Conservation (phyloP, 1,140 invertebrate genomes). For the Drosophila nebulosa region DNA sequence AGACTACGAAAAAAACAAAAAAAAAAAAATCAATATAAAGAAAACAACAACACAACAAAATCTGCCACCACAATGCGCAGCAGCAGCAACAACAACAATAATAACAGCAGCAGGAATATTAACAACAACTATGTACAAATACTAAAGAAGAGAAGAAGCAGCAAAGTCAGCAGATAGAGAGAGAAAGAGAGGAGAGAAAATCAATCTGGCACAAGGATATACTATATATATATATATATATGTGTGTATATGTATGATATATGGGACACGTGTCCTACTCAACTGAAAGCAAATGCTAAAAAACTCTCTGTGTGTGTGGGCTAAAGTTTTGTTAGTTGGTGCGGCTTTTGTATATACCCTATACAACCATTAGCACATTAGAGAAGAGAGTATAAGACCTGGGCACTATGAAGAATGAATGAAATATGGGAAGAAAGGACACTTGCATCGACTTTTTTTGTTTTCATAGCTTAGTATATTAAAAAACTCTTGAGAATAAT, state of each 20-base stretch:
- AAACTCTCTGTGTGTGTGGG: background rate
- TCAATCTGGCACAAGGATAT: conserved; percentile 74
- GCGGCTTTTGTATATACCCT: background rate
- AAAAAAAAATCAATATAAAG: conserved; percentile 27
- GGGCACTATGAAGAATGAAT: background rate
- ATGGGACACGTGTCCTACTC: background rate
- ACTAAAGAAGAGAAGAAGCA: background rate
- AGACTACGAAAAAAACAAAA: conserved; percentile 50
- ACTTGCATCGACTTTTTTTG: no score
- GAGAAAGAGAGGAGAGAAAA: conserved; percentile 29
- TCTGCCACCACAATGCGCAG: conserved; percentile 41
- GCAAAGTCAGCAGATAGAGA: conserved; percentile 8
- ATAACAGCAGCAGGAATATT: background rate
- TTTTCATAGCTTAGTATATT: no score
- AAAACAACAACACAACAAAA: conserved; percentile 25
- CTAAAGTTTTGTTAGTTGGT: background rate
- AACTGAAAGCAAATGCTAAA: background rate
- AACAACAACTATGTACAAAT: background rate
- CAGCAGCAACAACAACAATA: conserved; percentile 19
- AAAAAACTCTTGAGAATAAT: no score
- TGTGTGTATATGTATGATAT: conserved; percentile 12
- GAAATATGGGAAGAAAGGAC: no score
- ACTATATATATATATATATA: conserved; percentile 6
- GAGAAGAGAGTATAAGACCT: background rate
- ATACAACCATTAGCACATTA: background rate